These are phyloP conservation scores for Tenodera sinensis DNA, from an alignment of 2,888 invertebrate species.

Conservation along the genomic window DNA sequence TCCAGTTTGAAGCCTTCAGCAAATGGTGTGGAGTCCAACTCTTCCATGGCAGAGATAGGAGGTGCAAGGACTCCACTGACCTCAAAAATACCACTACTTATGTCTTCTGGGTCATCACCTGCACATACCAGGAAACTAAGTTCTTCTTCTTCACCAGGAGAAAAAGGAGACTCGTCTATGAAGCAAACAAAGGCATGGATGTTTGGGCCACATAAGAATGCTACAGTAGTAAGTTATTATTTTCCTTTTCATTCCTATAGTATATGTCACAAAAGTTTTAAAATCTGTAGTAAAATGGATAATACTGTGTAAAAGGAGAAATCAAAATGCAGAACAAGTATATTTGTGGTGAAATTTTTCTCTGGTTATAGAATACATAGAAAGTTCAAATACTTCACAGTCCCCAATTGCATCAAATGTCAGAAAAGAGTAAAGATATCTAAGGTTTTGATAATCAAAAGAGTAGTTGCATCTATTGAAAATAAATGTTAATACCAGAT, in stretches of 20 bases:
- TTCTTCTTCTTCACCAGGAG: not conserved
- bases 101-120: conserved; percentile 3
- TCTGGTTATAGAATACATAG: no score
- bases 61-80: not conserved
- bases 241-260: not conserved
- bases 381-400: no score
- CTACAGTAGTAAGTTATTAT: conserved; percentile 45
- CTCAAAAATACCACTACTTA: conserved; percentile 16
- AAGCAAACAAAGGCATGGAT: conserved; percentile 44
- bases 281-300: no score
- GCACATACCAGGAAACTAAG: not conserved
- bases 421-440: no score
- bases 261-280: not conserved
- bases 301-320: no score
- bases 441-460: no score
- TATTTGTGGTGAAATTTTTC: no score
- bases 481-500: no score
- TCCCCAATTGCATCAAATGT: no score
- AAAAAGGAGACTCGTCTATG: not conserved
- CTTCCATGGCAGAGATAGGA: not conserved
- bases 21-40: not conserved
- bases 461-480: no score
- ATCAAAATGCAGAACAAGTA: no score
- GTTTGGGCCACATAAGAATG: conserved; percentile 53
- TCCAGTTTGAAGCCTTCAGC: not conserved